These are phyloP conservation scores for Teleogryllus occipitalis DNA, from an alignment of 1,140 invertebrate genomes.

Conservation along the genomic window DNA sequence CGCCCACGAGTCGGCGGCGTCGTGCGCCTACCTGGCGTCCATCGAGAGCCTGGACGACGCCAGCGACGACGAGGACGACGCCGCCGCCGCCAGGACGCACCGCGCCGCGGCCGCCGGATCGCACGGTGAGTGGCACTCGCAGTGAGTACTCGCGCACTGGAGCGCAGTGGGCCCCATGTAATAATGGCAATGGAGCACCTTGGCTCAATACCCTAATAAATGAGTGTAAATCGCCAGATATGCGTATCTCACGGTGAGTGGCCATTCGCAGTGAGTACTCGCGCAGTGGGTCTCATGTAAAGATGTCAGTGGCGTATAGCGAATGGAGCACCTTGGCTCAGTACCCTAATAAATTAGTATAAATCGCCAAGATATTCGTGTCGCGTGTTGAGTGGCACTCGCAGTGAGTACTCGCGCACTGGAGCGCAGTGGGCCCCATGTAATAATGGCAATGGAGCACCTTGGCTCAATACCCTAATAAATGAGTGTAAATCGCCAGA, in stretches of 20 bases:
- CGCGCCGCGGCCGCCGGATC: slow-evolving; percentile 16
- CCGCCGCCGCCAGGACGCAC: slow-evolving; percentile 21
- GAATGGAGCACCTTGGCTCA: no score
- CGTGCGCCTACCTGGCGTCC: slow-evolving; percentile 64
- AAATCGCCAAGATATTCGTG: slow-evolving; percentile 17
- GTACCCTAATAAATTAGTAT: no score
- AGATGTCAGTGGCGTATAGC: no score
- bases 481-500: no score
- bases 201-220: no score
- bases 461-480: no score
- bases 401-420: slow-evolving; percentile 36
- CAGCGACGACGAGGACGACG: slow-evolving; percentile 33
- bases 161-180: slow-evolving; percentile 40
- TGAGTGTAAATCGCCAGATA: no score
- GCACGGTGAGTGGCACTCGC: slow-evolving; percentile 37
- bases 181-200: no score
- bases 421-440: slow-evolving; percentile 39
- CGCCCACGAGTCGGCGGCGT: slow-evolving; percentile 44
- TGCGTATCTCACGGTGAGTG: no score
- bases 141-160: slow-evolving; percentile 36
- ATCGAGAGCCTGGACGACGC: slow-evolving; percentile 66
- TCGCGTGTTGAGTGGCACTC: slow-evolving; percentile 36
- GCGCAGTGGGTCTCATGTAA: no score
- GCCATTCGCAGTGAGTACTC: no score
- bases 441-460: no score